Conservation (phyloP, 2,797 vertebrate genomes). For the Onychomys leucogaster region DNA sequence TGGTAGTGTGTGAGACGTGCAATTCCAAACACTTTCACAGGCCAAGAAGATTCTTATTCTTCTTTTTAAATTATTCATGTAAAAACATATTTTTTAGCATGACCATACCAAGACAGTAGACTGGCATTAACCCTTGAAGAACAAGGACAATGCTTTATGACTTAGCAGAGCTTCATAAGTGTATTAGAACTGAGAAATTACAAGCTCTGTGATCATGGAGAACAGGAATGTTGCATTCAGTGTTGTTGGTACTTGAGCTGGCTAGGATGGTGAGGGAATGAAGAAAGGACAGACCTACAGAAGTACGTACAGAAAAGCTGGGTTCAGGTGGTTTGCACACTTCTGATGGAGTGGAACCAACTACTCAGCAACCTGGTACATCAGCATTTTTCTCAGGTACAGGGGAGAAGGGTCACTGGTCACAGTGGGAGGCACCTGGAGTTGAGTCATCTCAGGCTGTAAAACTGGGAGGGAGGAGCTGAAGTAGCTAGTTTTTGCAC, state of each 20-base stretch:
- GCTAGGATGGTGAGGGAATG: neutral
- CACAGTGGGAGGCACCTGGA: too few relatives aligned
- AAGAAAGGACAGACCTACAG: neutral
- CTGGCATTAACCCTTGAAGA: neutral
- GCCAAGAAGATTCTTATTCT: neutral
- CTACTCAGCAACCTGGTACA: too few relatives aligned
- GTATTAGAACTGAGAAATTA: neutral
- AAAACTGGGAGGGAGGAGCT: neutral
- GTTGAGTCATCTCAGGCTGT: neutral
- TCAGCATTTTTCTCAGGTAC: neutral
- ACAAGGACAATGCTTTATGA: neutral
- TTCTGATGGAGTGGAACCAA: neutral
- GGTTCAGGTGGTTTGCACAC: neutral
- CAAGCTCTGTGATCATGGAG: neutral
- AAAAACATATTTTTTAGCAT: neutral
- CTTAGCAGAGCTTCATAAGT: neutral
- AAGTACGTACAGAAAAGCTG: neutral
- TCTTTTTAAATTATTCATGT: neutral
- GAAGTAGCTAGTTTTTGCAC: neutral
- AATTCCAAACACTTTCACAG: constrained; percentile 1
- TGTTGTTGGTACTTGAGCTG: neutral
- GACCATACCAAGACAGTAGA: neutral
- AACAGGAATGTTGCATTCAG: neutral
- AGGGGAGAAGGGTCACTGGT: neutral
- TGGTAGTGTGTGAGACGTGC: neutral